phyloP scores from a whole-genome alignment of 2,797 vertebrate species.

The Hydrocynus forskahlii region DNA sequence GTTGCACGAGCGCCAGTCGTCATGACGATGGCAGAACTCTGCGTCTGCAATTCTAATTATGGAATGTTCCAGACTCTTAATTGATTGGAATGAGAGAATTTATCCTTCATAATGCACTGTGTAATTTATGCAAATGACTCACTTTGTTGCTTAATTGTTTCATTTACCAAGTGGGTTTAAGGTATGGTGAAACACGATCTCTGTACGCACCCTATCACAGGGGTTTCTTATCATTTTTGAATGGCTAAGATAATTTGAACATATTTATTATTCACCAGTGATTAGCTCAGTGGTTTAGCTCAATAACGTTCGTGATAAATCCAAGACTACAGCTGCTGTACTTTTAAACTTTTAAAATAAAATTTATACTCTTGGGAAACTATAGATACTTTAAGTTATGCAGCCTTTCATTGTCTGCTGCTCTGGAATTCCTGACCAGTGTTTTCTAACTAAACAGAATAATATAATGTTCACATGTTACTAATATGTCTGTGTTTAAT shows the following conservation, averaged over 20 bases:
- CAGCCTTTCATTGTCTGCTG: too few relatives aligned
- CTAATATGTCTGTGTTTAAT: neutral
- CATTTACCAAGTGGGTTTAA: conserved; percentile 76
- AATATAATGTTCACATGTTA: neutral
- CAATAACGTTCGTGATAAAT: neutral
- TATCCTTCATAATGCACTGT: conserved; percentile 82
- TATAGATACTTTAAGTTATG: too few relatives aligned
- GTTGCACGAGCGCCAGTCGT: conserved; percentile 69
- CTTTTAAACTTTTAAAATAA: too few relatives aligned
- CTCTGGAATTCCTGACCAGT: neutral
- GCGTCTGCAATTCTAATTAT: conserved; percentile 80
- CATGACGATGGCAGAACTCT: conserved; percentile 60
- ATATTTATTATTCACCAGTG: neutral
- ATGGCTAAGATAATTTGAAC: neutral
- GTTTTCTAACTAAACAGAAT: neutral
- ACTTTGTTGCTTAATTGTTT: conserved; percentile 87
- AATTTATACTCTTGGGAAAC: too few relatives aligned
- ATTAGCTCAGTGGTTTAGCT: neutral
- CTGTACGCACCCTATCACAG: neutral
- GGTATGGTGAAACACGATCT: conserved; percentile 67
- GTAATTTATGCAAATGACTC: conserved; percentile 96
- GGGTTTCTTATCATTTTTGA: conserved; percentile 1
- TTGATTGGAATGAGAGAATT: conserved; percentile 83
- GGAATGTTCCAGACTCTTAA: conserved; percentile 78
- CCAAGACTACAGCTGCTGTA: neutral